A percentile compares a stretch with the other conserved stretches of the same genome.
Conservation (phyloP, 1,140 invertebrate species). For the Rhyzopertha dominica region DNA sequence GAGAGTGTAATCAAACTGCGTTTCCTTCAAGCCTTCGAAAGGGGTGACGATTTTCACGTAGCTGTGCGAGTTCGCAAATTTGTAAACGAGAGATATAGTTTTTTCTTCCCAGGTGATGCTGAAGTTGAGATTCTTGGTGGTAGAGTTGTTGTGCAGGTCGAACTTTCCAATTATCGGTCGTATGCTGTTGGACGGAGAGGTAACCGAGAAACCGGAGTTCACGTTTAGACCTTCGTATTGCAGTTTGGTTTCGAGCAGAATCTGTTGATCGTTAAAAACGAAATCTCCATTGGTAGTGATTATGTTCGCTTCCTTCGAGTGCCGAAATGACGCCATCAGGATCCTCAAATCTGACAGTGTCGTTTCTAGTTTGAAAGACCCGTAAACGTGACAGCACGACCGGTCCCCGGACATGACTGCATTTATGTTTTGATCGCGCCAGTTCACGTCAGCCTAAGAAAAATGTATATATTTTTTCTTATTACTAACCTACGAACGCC, state of each 20-base stretch:
- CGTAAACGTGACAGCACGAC: slow-evolving; percentile 8
- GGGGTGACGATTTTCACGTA: slow-evolving; percentile 17
- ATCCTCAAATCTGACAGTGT: slow-evolving; percentile 16
- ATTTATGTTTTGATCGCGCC: slow-evolving; percentile 17
- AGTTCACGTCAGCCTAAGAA: slow-evolving; percentile 19
- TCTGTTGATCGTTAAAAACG: slow-evolving; percentile 20
- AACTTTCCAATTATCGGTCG: slow-evolving; percentile 13
- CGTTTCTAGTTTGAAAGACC: slow-evolving; percentile 18
- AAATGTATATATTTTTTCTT: too few species aligned
- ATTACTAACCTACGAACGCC: too few species aligned
- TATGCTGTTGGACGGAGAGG: slow-evolving; percentile 14
- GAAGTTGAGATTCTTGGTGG: slow-evolving; percentile 8
- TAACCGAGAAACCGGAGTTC: slow-evolving; percentile 11
- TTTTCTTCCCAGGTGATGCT: slow-evolving; percentile 14
- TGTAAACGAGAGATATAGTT: slow-evolving; percentile 13
- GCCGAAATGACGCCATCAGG: slow-evolving; percentile 11
- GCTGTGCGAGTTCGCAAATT: slow-evolving; percentile 13
- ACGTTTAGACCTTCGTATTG: slow-evolving; percentile 2
- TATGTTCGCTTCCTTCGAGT: neutral
- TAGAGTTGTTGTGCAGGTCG: slow-evolving; percentile 12
- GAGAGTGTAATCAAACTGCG: slow-evolving; percentile 14
- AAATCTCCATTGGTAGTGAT: slow-evolving; percentile 9
- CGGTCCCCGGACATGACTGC: slow-evolving; percentile 13
- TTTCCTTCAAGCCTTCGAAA: slow-evolving; percentile 18
- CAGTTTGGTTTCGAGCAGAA: slow-evolving; percentile 6